Conservation (phyloP, 2,888 invertebrate species). For the Stomorhina lunata region DNA sequence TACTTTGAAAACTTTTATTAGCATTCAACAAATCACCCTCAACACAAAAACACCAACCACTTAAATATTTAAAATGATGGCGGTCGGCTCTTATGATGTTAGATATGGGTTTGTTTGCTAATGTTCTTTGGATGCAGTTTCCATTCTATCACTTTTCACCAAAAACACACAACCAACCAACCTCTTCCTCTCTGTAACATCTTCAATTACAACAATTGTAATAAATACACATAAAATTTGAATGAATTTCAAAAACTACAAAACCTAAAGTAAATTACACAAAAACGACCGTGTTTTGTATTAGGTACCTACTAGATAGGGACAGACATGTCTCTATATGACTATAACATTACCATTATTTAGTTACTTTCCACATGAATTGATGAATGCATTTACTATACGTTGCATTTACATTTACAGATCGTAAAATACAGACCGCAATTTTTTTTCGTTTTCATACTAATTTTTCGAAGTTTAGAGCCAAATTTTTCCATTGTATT, state of each 20-base stretch:
- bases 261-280: conserved; percentile 1
- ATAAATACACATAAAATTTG: conserved; percentile 26
- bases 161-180: neutral
- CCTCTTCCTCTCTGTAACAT: conserved; percentile 28
- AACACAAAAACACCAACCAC: neutral
- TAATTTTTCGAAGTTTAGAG: conserved; percentile 52
- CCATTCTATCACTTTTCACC: conserved; percentile 26
- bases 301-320: no score
- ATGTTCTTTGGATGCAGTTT: neutral
- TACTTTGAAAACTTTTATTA: neutral
- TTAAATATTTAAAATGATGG: neutral
- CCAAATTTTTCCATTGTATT: neutral
- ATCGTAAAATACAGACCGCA: neutral
- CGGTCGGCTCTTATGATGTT: conserved; percentile 16
- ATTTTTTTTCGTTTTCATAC: no score
- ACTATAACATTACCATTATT: conserved; percentile 35
- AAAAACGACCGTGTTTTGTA: no score
- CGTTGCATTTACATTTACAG: neutral
- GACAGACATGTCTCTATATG: conserved; percentile 16
- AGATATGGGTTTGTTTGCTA: neutral
- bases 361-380: conserved; percentile 50
- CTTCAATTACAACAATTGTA: conserved; percentile 41
- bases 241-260: conserved; percentile 10
- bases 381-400: no score
- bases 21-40: neutral